Conservation (phyloP, 2,113 vertebrate genomes). For the Gulo gulo region DNA sequence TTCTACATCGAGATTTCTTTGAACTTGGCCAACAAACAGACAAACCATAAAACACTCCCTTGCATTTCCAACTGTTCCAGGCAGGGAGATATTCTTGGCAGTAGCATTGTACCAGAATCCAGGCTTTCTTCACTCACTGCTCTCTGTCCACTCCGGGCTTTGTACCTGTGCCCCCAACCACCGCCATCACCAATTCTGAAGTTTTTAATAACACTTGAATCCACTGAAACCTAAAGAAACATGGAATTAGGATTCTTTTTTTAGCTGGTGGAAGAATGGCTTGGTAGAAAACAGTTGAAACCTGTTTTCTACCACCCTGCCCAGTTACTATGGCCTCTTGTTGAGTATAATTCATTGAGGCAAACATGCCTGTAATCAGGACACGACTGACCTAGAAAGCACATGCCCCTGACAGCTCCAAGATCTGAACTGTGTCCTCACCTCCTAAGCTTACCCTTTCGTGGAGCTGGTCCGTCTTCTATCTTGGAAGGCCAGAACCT, state of each 20-base stretch:
- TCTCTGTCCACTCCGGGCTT: not conserved
- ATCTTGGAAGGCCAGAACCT: not conserved
- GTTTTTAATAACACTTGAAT: not conserved
- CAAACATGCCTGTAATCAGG: too few species aligned
- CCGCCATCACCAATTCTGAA: not conserved
- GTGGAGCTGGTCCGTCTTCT: not conserved
- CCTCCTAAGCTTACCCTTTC: not conserved
- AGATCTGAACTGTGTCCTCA: not conserved
- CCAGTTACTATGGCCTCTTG: not conserved
- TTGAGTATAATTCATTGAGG: not conserved
- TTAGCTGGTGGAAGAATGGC: not conserved
- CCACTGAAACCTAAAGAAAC: not conserved
- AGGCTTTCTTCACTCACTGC: not conserved
- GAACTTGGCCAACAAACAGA: constrained; percentile 25
- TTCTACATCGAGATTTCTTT: not conserved
- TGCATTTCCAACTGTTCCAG: not conserved
- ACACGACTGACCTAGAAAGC: not conserved
- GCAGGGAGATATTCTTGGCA: not conserved
- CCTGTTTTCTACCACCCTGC: not conserved
- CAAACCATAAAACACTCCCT: not conserved
- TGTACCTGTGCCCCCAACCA: not conserved
- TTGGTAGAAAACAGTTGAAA: not conserved
- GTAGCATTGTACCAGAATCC: not conserved
- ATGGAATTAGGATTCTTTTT: not conserved
- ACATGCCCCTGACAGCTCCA: not conserved